Conservation (phyloP, 2,888 invertebrate species). For the Allacma fusca region DNA sequence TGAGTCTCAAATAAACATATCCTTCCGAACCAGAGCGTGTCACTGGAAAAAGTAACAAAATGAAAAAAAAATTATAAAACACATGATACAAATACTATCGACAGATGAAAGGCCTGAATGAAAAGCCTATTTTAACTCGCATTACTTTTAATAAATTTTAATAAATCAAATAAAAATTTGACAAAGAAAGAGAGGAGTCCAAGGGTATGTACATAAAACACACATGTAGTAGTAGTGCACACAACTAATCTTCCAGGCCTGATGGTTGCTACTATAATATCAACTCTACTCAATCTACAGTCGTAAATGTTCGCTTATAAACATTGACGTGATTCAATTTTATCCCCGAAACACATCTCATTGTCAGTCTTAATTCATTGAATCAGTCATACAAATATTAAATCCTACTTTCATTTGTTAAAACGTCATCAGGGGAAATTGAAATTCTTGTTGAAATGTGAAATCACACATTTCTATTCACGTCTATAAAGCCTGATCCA, state of each 20-base stretch:
- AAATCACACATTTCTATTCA: background rate
- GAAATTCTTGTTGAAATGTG: constrained; percentile 1
- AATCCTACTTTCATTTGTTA: too few relatives aligned
- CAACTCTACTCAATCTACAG: too few relatives aligned
- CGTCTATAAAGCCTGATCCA: background rate
- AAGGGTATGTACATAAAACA: too few relatives aligned
- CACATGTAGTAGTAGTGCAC: too few relatives aligned
- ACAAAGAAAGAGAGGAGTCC: too few relatives aligned
- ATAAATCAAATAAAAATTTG: background rate
- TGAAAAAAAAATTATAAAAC: constrained; percentile 9
- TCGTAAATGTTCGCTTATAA: too few relatives aligned
- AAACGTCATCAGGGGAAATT: background rate
- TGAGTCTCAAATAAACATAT: background rate
- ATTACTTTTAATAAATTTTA: constrained; percentile 32
- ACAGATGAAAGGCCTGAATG: background rate
- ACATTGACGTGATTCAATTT: too few relatives aligned
- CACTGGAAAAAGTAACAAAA: constrained; percentile 16
- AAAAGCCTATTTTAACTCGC: constrained; percentile 31
- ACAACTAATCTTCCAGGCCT: too few relatives aligned
- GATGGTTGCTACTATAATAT: too few relatives aligned
- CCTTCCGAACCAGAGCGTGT: background rate
- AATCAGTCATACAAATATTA: too few relatives aligned
- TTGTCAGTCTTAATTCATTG: too few relatives aligned
- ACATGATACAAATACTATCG: background rate
- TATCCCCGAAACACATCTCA: too few relatives aligned